Conservation (phyloP, 1,140 invertebrate genomes). For the Penaeus japonicus region DNA sequence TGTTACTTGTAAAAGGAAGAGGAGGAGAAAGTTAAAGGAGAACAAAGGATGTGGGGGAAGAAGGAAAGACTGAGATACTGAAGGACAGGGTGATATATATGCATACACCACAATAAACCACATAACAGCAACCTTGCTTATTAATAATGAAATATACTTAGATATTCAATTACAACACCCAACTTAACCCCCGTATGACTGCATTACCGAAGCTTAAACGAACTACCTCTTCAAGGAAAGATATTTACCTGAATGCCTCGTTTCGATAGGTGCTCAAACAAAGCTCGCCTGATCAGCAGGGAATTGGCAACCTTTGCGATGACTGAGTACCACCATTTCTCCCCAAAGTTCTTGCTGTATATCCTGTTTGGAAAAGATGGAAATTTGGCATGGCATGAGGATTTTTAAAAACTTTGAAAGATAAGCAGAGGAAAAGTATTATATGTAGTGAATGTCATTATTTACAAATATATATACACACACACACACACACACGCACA, state of each 20-base stretch:
- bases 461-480: no score
- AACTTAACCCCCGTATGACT: background rate
- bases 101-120: no score
- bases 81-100: no score
- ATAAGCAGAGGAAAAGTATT: background rate
- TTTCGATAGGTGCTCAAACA: slow-evolving; percentile 74
- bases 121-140: background rate
- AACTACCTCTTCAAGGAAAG: background rate
- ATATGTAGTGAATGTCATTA: no score
- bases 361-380: slow-evolving; percentile 15
- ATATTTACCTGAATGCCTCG: slow-evolving; percentile 74
- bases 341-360: slow-evolving; percentile 62
- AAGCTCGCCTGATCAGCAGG: slow-evolving; percentile 72
- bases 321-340: slow-evolving; percentile 39
- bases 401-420: background rate
- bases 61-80: no score
- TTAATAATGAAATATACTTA: background rate
- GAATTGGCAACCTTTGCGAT: slow-evolving; percentile 63
- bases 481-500: no score
- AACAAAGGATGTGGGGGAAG: no score
- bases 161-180: background rate
- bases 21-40: no score
- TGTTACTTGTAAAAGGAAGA: no score
- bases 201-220: background rate
- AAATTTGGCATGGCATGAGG: background rate